phyloP scores from a whole-genome alignment of 2,113 vertebrate species.

The Noturus placidus region DNA sequence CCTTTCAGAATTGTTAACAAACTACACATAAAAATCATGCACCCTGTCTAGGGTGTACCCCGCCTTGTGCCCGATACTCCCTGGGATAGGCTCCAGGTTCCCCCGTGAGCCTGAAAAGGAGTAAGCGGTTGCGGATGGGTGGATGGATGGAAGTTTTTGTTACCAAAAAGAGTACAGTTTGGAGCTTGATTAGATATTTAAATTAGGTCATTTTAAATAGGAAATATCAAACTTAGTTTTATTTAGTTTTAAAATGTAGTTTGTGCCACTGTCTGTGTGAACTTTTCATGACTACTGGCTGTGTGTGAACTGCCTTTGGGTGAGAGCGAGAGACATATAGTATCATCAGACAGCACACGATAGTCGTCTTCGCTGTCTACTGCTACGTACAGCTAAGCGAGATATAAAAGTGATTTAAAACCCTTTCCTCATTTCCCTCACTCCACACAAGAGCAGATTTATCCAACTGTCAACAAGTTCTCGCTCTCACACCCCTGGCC shows the following conservation, averaged over 20 bases:
- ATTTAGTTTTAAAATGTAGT: background rate
- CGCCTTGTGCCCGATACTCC: no score
- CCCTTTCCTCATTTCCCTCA: background rate
- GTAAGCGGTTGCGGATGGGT: no score
- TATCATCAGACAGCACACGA: background rate
- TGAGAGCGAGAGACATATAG: background rate
- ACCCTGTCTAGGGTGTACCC: no score
- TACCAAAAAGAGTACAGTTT: background rate
- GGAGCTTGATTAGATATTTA: background rate
- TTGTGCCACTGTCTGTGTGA: background rate
- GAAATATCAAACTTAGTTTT: background rate
- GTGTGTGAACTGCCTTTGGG: background rate
- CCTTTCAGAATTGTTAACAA: background rate
- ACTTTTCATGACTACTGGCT: background rate
- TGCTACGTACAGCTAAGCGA: background rate
- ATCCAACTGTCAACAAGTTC: constrained; percentile 20
- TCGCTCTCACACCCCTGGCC: background rate
- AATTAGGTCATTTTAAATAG: background rate
- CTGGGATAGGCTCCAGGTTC: no score
- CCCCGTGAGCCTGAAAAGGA: no score
- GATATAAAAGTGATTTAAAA: constrained; percentile 32
- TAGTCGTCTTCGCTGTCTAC: background rate
- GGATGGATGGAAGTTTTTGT: no score
- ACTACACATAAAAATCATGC: background rate
- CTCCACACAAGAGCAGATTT: constrained; percentile 17